These are phyloP conservation scores for Ophiothrix spiculata DNA, from an alignment of 35 echinoderm and acorn worm genomes.

Conservation along the genomic window DNA sequence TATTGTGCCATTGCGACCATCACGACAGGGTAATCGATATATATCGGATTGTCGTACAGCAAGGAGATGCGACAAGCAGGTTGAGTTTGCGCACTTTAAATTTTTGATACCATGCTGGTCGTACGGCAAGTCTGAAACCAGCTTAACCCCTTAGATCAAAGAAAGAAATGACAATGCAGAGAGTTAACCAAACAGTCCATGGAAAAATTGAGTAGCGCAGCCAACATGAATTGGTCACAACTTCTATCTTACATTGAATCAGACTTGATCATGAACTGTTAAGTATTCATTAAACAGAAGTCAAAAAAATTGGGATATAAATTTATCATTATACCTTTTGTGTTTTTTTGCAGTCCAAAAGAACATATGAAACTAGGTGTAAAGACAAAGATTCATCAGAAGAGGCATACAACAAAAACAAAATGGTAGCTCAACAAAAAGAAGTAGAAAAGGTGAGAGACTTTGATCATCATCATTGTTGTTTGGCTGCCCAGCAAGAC, in stretches of 20 bases:
- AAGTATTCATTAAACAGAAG: not conserved
- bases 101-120: too few relatives aligned
- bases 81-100: too few relatives aligned
- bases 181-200: not conserved
- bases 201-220: not conserved
- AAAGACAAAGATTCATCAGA: conserved; percentile 58
- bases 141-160: not conserved
- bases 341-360: conserved; percentile 45
- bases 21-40: too few relatives aligned
- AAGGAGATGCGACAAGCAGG: too few relatives aligned
- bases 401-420: conserved; percentile 46
- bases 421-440: conserved; percentile 29
- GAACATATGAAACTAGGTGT: conserved; percentile 42
- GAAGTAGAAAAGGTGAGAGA: conserved; percentile 50
- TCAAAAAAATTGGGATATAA: not conserved
- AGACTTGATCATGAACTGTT: not conserved
- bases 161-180: not conserved
- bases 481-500: not conserved
- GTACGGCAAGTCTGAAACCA: too few relatives aligned
- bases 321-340: conserved; percentile 9
- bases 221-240: not conserved
- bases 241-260: not conserved
- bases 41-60: too few relatives aligned
- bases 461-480: not conserved
- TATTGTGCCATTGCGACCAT: too few relatives aligned